Percentiles rank a stretch among this genome's conserved stretches.
Conservation (phyloP, 2,888 invertebrate genomes). For the Tipula confusa region DNA sequence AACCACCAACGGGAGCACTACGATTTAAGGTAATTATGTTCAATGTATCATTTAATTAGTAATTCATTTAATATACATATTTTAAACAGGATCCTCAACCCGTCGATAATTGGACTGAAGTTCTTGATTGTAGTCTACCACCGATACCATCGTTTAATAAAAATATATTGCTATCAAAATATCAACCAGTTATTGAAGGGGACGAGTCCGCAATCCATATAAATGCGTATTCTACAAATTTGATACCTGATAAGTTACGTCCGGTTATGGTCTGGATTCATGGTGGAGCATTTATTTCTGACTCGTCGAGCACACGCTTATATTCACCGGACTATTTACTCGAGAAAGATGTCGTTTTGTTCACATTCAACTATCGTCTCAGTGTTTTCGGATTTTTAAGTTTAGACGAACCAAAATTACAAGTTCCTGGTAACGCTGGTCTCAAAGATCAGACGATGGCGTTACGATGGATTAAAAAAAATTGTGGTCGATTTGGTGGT, state of each 20-base stretch:
- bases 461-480: background rate
- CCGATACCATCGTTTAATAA: background rate
- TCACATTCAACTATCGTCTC: conserved; percentile 46
- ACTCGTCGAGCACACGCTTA: conserved; percentile 44
- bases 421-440: background rate
- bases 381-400: conserved; percentile 37
- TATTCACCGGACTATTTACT: conserved; percentile 35
- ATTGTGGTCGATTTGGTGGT: background rate
- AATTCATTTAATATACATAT: background rate
- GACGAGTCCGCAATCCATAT: conserved; percentile 44
- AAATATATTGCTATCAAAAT: background rate
- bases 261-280: background rate
- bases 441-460: background rate
- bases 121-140: background rate
- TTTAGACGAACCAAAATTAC: background rate
- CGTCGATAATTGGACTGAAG: background rate
- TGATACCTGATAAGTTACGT: conserved; percentile 32
- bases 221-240: conserved; percentile 49
- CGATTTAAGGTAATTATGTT: background rate
- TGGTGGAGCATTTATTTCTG: conserved; percentile 37
- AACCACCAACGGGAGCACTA: background rate
- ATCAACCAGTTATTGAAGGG: conserved; percentile 36
- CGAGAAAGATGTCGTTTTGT: too few species aligned
- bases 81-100: background rate
- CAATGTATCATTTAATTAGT: background rate